phyloP scores from a whole-genome alignment of 2,113 vertebrate genomes.

The Steatornis caripensis region DNA sequence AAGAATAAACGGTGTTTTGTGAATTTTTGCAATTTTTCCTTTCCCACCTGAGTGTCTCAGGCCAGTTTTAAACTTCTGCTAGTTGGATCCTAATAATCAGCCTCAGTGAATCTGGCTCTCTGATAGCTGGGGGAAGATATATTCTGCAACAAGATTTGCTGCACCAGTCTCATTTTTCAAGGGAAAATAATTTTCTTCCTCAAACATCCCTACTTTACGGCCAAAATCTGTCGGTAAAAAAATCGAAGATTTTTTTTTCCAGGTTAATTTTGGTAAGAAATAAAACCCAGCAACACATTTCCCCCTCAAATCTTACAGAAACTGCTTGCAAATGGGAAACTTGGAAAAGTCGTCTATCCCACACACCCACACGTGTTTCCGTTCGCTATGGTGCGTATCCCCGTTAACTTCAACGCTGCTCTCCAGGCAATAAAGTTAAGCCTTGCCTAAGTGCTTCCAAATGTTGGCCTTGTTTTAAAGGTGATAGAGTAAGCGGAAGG shows the following conservation, averaged over 20 bases:
- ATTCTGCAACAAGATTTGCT: not conserved
- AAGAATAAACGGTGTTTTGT: not conserved
- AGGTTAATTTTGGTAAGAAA: not conserved
- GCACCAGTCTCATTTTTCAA: not conserved
- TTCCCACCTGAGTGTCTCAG: not conserved
- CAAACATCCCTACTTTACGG: not conserved
- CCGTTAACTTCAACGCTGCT: not conserved
- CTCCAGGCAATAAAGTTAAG: not conserved
- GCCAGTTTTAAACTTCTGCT: not conserved
- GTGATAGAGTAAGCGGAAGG: not conserved
- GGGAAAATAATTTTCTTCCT: not conserved
- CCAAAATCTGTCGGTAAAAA: not conserved
- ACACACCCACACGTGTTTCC: not conserved
- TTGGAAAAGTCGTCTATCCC: not conserved
- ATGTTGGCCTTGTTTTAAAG: not conserved
- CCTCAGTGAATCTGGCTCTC: not conserved
- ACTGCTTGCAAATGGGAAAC: not conserved
- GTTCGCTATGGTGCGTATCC: rapidly evolving
- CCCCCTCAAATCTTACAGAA: not conserved
- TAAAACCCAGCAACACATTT: not conserved
- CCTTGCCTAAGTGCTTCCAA: not conserved
- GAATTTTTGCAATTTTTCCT: not conserved
- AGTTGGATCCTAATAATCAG: not conserved
- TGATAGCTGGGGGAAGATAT: not conserved
- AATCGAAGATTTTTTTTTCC: not conserved